A percentile compares a stretch with the other conserved stretches of the same genome.
These are phyloP conservation scores for Caenorhabditis drosophilae DNA, from an alignment of 2,888 invertebrate species.

Conservation along the genomic window DNA sequence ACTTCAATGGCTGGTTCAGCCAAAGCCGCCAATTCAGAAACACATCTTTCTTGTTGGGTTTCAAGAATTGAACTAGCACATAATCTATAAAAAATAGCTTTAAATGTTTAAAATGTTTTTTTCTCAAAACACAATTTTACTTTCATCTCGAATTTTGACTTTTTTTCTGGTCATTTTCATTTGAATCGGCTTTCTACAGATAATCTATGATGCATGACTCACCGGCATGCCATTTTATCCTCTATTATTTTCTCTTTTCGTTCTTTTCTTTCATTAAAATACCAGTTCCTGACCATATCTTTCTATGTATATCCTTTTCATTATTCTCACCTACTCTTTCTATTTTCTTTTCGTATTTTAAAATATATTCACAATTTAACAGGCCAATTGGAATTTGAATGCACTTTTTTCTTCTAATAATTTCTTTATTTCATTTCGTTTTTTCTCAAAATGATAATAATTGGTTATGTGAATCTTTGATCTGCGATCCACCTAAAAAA, in stretches of 20 bases:
- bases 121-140: neutral
- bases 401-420: too few relatives aligned
- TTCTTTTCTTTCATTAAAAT: too few relatives aligned
- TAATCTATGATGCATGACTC: conserved; percentile 37
- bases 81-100: conserved; percentile 27
- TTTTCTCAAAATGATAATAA: conserved; percentile 4
- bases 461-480: conserved; percentile 47
- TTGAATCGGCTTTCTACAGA: conserved; percentile 9
- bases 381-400: too few relatives aligned
- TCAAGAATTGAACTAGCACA: conserved; percentile 32
- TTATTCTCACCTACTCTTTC: too few relatives aligned
- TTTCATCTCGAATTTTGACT: neutral
- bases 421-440: too few relatives aligned
- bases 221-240: conserved; percentile 1
- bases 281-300: too few relatives aligned
- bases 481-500: conserved; percentile 52
- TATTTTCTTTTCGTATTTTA: too few relatives aligned
- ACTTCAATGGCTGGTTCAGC: conserved; percentile 33
- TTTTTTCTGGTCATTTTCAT: neutral
- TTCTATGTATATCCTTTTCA: too few relatives aligned
- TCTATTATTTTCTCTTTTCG: neutral
- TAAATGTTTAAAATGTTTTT: conserved; percentile 3
- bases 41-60: conserved; percentile 33
- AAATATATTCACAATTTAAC: too few relatives aligned
- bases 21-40: conserved; percentile 30